Evolutionary conservation across 2,113 vertebrate species (phyloP).

Genomic region (Glareola pratincola): DNA sequence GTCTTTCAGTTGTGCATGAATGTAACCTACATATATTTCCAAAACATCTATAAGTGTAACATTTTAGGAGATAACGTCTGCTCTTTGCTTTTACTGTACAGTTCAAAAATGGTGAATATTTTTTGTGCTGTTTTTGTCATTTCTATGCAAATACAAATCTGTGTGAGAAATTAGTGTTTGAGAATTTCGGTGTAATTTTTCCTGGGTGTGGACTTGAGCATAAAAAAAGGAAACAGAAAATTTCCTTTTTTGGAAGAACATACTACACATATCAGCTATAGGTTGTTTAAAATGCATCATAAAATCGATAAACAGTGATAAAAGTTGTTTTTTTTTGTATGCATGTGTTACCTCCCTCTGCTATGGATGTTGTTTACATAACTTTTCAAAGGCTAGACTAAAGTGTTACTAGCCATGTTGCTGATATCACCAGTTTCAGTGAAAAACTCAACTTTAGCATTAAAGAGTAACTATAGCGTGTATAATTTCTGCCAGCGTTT

Average conservation of each 20-base stretch:
- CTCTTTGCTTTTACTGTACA: neutral
- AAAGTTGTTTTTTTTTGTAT: neutral
- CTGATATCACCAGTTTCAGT: neutral
- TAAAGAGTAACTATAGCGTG: neutral
- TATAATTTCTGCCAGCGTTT: neutral
- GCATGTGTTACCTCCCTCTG: neutral
- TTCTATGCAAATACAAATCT: neutral
- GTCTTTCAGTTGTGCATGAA: neutral
- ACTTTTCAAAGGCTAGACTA: neutral
- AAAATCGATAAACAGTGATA: neutral
- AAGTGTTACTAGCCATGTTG: neutral
- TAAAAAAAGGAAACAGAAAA: conserved; percentile 35
- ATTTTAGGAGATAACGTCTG: neutral
- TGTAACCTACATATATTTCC: neutral
- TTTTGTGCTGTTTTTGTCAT: neutral
- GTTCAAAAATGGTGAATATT: neutral
- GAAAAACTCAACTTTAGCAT: neutral
- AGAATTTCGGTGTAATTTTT: conserved; percentile 16
- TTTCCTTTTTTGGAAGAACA: conserved; percentile 34
- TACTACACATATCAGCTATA: neutral
- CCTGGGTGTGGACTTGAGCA: conserved; percentile 1
- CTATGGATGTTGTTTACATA: neutral
- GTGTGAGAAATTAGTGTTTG: neutral
- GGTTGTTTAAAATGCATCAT: neutral
- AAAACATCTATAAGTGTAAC: neutral